A percentile compares a stretch with the other conserved stretches of the same genome.
phyloP scores from a whole-genome alignment of 2,888 invertebrate species.

The Nomada fucata region DNA sequence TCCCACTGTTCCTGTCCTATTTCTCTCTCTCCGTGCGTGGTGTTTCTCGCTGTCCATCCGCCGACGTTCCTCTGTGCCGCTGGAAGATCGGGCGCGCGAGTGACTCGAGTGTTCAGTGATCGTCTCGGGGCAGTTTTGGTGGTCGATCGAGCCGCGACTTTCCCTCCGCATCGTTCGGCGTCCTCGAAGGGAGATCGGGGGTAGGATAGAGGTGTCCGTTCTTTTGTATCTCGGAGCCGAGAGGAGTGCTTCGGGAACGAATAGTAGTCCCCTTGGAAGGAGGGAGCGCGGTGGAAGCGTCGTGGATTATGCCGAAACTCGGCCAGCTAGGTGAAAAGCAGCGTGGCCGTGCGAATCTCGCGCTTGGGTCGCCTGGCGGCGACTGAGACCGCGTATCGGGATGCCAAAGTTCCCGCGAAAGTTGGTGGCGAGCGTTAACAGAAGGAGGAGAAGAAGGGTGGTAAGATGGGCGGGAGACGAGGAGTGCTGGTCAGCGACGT shows the following conservation, averaged over 20 bases:
- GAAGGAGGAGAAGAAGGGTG: conserved; percentile 56
- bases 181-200: background rate
- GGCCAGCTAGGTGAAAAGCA: conserved; percentile 46
- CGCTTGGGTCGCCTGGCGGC: conserved; percentile 75
- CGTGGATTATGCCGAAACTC: conserved; percentile 59
- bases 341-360: conserved; percentile 61
- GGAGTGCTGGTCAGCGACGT: conserved; percentile 62
- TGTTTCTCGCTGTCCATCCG: no score
- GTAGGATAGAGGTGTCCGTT: background rate
- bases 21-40: background rate
- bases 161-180: background rate
- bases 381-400: conserved; percentile 70
- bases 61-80: background rate
- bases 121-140: conserved; percentile 20
- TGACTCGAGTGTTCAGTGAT: conserved; percentile 26
- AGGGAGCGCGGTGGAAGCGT: background rate
- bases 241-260: background rate
- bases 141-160: conserved; percentile 7
- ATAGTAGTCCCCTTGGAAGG: background rate
- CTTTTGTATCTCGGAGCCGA: background rate
- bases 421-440: conserved; percentile 48
- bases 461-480: conserved; percentile 63
- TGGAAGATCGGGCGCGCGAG: background rate
- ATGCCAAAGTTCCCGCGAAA: conserved; percentile 64
- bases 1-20: background rate